Evolutionary conservation across 2,113 vertebrate species (phyloP), one percentile per base, ranked within the genome.

Genomic region (Ptilonorhynchus violaceus): DNA sequence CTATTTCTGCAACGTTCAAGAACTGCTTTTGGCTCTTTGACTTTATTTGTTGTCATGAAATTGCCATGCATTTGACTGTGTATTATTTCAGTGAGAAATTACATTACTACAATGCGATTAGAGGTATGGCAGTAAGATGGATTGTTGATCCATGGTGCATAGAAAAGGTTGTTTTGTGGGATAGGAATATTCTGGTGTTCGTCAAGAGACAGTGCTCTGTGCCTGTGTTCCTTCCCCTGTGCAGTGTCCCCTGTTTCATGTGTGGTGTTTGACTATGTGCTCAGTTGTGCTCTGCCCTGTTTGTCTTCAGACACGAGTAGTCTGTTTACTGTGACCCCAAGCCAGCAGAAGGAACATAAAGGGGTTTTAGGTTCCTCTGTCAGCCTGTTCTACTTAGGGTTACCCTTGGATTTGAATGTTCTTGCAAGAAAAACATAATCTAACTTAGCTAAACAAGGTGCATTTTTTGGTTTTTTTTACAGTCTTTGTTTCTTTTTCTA

Each of bases 11-110:
- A 81, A 49, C 66, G 42, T 78, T 85, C 64, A 53, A 44, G n/a
- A 81, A 27, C 49, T 88, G 76, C 83, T 95, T 96, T 95, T 93
- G 73, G 73, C 64, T 93, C 44, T 93, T 80, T 66, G 67, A 62
- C 33, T 93, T 76, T 19, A 46, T 92, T 94, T 91, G 52, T 73
- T 66, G 60, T 68, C 76, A 84, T 89, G 93, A 92, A 94, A 92
- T 92, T 58, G 83, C 46, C 52, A 39, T 89, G 60, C 25, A 11
- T 92, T 90, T 78, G 72, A 15, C 37, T 74, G 21, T 83, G 35
- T 68, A 28, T 88, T 70, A 75, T 84, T 95, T 86, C 74, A 46
- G 56, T 56, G 49, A 78, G 69, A 90, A 83, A 64, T 77, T 31
- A 49, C 13, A 35, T 81, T 37, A 47, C 52, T 75, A 72, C 24